Conservation (phyloP, 2,797 vertebrate genomes). For the Carapus acus region DNA sequence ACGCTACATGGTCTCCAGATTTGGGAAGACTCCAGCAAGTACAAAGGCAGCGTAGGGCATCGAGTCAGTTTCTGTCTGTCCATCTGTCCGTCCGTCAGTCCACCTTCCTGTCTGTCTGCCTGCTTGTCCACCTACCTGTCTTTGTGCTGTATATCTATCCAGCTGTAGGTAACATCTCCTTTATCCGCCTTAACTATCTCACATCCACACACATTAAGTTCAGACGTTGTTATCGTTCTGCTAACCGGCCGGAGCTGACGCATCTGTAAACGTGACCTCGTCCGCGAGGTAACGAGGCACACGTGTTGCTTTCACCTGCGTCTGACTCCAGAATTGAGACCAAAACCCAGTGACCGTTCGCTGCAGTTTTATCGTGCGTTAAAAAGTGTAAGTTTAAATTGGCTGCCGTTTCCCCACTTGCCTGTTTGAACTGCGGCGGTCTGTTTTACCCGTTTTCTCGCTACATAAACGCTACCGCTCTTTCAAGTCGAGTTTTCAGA, state of each 20-base stretch:
- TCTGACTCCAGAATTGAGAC: conserved; percentile 36
- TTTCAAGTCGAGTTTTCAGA: conserved; percentile 53
- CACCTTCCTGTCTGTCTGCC: no score
- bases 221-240: background rate
- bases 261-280: background rate
- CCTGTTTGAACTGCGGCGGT: conserved; percentile 43
- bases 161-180: no score
- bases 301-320: conserved; percentile 40
- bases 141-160: no score
- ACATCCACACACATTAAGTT: no score
- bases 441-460: conserved; percentile 51
- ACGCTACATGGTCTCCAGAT: no score
- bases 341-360: conserved; percentile 35
- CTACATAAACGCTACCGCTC: conserved; percentile 37
- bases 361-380: conserved; percentile 54
- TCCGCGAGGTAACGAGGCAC: conserved; percentile 10
- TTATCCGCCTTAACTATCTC: no score
- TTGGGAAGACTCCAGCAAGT: no score
- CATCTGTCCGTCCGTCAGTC: no score
- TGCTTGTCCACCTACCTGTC: no score
- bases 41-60: no score
- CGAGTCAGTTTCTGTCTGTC: no score
- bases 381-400: conserved; percentile 50
- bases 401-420: conserved; percentile 45
- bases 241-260: background rate